Conservation (phyloP, 2,113 vertebrate genomes). For the Spilogale gracilis region DNA sequence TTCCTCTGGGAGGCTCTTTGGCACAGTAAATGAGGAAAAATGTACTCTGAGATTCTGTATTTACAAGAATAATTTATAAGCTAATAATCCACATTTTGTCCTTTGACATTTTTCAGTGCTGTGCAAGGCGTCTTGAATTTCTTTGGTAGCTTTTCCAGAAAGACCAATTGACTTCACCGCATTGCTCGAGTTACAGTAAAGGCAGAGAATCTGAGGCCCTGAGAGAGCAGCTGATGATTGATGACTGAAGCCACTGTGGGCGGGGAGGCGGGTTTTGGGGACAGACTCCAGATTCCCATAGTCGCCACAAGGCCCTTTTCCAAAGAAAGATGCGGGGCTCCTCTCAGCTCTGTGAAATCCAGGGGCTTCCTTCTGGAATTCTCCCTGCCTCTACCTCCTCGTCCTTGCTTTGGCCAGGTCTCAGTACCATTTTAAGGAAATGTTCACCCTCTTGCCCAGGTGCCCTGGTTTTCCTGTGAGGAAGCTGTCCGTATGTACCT, state of each 20-base stretch:
- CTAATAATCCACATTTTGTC: not conserved
- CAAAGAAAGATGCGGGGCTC: not conserved
- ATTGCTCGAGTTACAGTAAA: not conserved
- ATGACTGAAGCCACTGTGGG: not conserved
- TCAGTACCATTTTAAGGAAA: not conserved
- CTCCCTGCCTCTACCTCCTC: rapidly evolving
- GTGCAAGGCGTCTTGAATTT: not conserved
- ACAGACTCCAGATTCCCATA: not conserved
- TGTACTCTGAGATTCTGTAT: not conserved
- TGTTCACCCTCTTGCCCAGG: rapidly evolving
- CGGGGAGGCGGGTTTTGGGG: not conserved
- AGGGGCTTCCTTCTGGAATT: not conserved
- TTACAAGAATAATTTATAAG: not conserved
- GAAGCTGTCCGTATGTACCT: not conserved
- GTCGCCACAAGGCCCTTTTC: not conserved
- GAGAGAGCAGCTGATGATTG: rapidly evolving
- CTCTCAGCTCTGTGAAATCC: not conserved
- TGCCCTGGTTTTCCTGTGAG: not conserved
- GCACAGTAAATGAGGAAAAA: not conserved
- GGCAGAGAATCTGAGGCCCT: not conserved
- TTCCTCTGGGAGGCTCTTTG: not conserved
- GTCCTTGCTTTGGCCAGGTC: not conserved
- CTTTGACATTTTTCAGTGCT: not conserved
- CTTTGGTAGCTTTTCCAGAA: slow-evolving; percentile 18
- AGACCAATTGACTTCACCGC: not conserved